Percentiles rank a stretch among this genome's conserved stretches.
These are phyloP conservation scores for Dryadula phaetusa DNA, from an alignment of 2,888 invertebrate genomes.

Conservation along the genomic window DNA sequence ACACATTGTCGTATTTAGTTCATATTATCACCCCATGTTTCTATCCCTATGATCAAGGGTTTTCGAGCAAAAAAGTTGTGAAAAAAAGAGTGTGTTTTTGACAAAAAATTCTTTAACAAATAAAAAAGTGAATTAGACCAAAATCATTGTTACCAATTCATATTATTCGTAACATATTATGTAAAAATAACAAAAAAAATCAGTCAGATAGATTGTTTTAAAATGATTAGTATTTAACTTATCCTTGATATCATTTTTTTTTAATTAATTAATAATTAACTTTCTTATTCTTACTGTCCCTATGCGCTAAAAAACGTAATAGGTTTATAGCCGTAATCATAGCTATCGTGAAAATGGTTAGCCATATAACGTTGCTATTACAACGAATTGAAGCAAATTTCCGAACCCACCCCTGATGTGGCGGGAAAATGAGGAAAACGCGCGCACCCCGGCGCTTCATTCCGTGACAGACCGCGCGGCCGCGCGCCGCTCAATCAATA, in stretches of 20 bases:
- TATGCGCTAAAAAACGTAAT: not conserved
- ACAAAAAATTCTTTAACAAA: not conserved
- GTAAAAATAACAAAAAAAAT: not conserved
- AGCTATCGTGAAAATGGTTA: slow-evolving; percentile 31
- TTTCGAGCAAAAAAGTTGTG: too few relatives aligned
- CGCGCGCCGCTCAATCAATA: slow-evolving; percentile 79
- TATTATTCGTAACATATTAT: too few relatives aligned
- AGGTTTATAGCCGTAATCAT: slow-evolving; percentile 5
- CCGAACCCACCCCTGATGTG: slow-evolving; percentile 43
- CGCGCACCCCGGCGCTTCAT: slow-evolving; percentile 73
- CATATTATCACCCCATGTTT: slow-evolving; percentile 18
- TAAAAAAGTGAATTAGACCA: too few relatives aligned
- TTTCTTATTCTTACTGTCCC: not conserved
- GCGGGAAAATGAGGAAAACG: slow-evolving; percentile 78
- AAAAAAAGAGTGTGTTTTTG: too few relatives aligned
- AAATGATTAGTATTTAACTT: too few relatives aligned
- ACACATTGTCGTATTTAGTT: not conserved
- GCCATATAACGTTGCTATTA: slow-evolving; percentile 37
- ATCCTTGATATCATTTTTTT: too few relatives aligned
- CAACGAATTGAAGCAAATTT: slow-evolving; percentile 29
- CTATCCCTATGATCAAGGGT: slow-evolving; percentile 14
- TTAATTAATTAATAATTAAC: too few relatives aligned
- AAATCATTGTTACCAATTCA: too few relatives aligned
- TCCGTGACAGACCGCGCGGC: slow-evolving; percentile 71
- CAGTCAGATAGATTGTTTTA: too few relatives aligned